Conservation (phyloP, 2,113 vertebrate genomes). For the Peromyscus leucopus region DNA sequence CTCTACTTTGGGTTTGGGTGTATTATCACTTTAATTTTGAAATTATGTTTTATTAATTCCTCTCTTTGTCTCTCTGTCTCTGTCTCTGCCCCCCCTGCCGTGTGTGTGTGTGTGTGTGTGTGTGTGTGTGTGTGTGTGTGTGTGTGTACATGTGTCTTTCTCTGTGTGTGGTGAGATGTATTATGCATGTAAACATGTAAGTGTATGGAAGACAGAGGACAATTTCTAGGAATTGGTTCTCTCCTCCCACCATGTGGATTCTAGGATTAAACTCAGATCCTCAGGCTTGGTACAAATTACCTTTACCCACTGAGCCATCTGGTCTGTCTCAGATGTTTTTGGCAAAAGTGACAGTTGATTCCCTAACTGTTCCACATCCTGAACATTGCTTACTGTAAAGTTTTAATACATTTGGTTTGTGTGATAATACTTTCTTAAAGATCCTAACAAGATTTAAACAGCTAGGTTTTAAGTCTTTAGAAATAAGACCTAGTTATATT, state of each 20-base stretch:
- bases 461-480: conserved; percentile 25
- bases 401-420: conserved; percentile 8
- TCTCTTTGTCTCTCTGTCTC: neutral
- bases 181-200: neutral
- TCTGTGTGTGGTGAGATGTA: neutral
- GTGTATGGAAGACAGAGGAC: neutral
- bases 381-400: neutral
- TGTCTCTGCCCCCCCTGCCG: neutral
- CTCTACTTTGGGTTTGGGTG: neutral
- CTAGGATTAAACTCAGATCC: neutral
- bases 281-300: neutral
- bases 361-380: neutral
- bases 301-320: neutral
- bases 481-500: conserved; percentile 1
- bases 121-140: neutral
- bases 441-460: neutral
- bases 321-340: neutral
- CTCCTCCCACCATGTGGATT: neutral
- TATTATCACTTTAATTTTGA: neutral
- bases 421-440: neutral
- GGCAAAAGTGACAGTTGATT: neutral
- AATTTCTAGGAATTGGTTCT: neutral
- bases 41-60: neutral
- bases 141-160: neutral
- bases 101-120: neutral